phyloP scores from a whole-genome alignment of 2,797 vertebrate species.

The Periophthalmus magnuspinnatus region DNA sequence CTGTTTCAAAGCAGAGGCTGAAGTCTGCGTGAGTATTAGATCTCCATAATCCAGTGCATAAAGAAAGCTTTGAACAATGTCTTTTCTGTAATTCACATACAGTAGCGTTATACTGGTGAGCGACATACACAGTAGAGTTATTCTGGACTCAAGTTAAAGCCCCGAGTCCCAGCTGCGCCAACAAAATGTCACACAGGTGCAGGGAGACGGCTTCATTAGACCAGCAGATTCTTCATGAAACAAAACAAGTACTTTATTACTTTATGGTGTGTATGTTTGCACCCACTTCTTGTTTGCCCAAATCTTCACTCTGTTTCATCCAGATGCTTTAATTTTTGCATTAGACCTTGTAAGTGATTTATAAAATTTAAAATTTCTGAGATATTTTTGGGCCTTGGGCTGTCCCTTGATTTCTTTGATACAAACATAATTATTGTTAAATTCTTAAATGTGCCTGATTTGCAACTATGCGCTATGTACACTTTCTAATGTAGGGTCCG shows the following conservation, averaged over 20 bases:
- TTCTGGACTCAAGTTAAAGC: conserved; percentile 21
- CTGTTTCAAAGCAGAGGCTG: no score
- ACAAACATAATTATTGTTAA: no score
- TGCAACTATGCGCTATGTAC: no score
- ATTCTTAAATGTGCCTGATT: no score
- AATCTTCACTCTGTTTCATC: background rate
- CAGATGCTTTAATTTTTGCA: background rate
- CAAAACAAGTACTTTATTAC: background rate
- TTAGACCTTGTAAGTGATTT: background rate
- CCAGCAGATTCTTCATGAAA: background rate
- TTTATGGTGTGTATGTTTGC: background rate
- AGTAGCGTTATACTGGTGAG: background rate
- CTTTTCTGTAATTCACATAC: no score
- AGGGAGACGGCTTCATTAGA: conserved; percentile 45
- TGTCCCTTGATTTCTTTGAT: no score
- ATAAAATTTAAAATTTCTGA: background rate
- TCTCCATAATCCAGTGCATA: no score
- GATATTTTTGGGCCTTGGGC: background rate
- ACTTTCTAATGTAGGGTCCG: no score
- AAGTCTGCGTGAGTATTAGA: no score
- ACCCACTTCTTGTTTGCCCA: background rate
- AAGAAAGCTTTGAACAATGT: no score
- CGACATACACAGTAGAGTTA: background rate
- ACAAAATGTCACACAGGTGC: conserved; percentile 50
- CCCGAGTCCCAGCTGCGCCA: conserved; percentile 1